Percentiles rank a stretch among this genome's conserved stretches.
Evolutionary conservation across 2,888 invertebrate species (phyloP).

Genomic region (Epistrophe eligans): DNA sequence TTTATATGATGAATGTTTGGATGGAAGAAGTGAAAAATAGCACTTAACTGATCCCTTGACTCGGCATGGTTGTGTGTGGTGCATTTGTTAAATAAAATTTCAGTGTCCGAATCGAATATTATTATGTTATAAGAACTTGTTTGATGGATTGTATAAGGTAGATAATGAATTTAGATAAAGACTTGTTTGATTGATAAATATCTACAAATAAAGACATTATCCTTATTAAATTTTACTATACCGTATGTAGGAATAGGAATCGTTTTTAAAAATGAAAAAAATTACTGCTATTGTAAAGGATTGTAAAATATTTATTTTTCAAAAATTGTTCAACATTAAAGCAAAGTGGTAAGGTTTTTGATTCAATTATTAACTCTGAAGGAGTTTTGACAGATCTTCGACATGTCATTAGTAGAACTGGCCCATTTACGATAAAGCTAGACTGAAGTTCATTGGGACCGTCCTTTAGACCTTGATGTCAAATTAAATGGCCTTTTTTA

Average conservation of each 20-base stretch:
- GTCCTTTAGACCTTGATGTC: too few relatives aligned
- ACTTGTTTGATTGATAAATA: neutral
- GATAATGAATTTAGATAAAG: neutral
- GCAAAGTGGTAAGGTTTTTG: too few relatives aligned
- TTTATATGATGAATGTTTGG: conserved; percentile 20
- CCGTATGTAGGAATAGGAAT: too few relatives aligned
- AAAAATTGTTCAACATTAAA: too few relatives aligned
- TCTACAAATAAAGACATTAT: neutral
- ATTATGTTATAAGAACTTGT: neutral
- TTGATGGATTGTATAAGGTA: neutral
- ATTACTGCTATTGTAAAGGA: neutral
- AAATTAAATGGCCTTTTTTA: too few relatives aligned
- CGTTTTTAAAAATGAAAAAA: too few relatives aligned
- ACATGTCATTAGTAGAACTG: too few relatives aligned
- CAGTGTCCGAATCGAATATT: neutral
- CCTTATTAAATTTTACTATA: neutral
- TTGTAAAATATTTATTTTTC: neutral
- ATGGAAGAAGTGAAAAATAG: conserved; percentile 19
- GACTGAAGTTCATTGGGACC: too few relatives aligned
- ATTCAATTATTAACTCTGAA: too few relatives aligned
- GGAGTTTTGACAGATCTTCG: too few relatives aligned
- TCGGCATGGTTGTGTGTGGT: neutral
- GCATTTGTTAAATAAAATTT: conserved; percentile 25
- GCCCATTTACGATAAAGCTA: too few relatives aligned
- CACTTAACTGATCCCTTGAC: neutral